Conservation (phyloP, 1,140 invertebrate species). For the Pissodes strobi region DNA sequence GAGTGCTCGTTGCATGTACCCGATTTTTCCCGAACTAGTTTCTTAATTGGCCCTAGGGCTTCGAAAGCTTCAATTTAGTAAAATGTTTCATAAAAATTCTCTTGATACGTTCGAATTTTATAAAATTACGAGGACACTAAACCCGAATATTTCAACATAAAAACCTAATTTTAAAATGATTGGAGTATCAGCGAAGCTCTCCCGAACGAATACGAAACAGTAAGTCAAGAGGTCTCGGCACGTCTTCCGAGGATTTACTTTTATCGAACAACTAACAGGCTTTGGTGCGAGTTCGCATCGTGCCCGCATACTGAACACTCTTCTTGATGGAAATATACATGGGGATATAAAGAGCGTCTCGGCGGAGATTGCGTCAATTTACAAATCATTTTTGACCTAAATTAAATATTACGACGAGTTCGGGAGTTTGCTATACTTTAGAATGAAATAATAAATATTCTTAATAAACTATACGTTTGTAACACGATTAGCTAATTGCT, state of each 20-base stretch:
- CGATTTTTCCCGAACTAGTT: no score
- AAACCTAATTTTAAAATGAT: slow-evolving; percentile 45
- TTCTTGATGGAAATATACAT: slow-evolving; percentile 54
- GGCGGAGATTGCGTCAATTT: slow-evolving; percentile 39
- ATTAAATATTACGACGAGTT: slow-evolving; percentile 36
- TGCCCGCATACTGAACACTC: slow-evolving; percentile 50
- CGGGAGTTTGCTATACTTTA: no score
- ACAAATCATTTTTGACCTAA: slow-evolving; percentile 39
- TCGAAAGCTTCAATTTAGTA: no score
- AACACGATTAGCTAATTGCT: no score
- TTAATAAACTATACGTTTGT: no score
- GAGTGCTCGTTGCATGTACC: no score
- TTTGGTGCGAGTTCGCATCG: slow-evolving; percentile 44
- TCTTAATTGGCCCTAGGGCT: no score
- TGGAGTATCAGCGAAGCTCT: slow-evolving; percentile 40
- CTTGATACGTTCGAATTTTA: no score
- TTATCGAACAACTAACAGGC: slow-evolving; percentile 55
- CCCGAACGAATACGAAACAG: slow-evolving; percentile 42
- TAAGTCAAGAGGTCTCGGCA: slow-evolving; percentile 43
- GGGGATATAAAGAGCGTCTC: slow-evolving; percentile 47
- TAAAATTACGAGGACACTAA: not conserved
- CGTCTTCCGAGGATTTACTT: slow-evolving; percentile 52
- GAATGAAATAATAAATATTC: no score
- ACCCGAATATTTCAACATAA: slow-evolving; percentile 10
- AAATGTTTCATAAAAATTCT: no score